Base-by-base conservation (phyloP, 1,140 invertebrate species). In the Bombus pascuorum region DNA sequence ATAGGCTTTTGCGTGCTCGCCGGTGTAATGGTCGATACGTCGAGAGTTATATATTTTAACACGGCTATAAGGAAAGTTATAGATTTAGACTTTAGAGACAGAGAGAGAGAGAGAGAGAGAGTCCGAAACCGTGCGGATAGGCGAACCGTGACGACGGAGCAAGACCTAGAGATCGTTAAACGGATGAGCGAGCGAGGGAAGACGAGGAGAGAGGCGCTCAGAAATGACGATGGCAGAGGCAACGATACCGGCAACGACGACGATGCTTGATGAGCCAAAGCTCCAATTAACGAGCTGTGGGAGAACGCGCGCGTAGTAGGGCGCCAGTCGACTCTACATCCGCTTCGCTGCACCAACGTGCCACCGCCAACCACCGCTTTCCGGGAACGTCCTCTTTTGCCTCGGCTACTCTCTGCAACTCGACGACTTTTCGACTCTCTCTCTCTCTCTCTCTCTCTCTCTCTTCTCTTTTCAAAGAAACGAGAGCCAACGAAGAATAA, bases 221-320 rank as follows among this genome's bases (percentile, higher is more conserved):
- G 44, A 39, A 34, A 39, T 25, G 44, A 44, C 42, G 72, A n/a
- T 72, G 76, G 79, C 53, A 66, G 65, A 53, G 76, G 59, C 44
- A 66, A 68, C 62, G 57, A 70, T 88, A 87, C 80, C 86, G 74
- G 74, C 62, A 25, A 75, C 71, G 83, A 72, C 75, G 75, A 71
- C 89, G 77, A 91, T 77, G 81, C 86, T 89, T 93, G 91, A 93
- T 93, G 92, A 93, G 86, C 86, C 82, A 91, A 93, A 92, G 91
- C 85, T 91, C 82, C 87, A 92, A 93, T 93, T 91, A 93, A 93
- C 92, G 87, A 82, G 76, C 84, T 28, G 34, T 47, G 70, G 59
- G 28, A 32, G 32, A 74, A 65, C 44, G 70, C 73, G 53, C 57
- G 44, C 34, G 53, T 74, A 74, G 42, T 12, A 18, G 15, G 13